Conservation (phyloP, 2,113 vertebrate species). For the Himantopus leucocephalus region DNA sequence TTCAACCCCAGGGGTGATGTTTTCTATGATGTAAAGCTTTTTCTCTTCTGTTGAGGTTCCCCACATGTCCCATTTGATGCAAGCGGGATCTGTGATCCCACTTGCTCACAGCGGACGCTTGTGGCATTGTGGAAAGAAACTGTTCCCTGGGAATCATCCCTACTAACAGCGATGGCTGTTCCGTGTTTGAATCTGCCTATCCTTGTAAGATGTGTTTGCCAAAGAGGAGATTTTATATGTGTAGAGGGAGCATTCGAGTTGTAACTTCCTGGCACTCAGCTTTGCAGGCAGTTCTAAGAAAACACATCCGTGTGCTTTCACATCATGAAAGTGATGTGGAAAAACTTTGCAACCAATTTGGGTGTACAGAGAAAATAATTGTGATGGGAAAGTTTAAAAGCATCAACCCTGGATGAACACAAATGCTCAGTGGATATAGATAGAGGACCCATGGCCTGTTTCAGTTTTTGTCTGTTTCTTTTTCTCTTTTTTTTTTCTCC, state of each 20-base stretch:
- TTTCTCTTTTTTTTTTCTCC: neutral
- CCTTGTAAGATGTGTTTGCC: conserved; percentile 35
- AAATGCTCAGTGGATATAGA: neutral
- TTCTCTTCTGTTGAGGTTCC: neutral
- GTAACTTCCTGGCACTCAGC: conserved; percentile 28
- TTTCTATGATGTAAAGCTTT: conserved; percentile 16
- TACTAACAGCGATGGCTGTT: neutral
- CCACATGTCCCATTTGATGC: neutral
- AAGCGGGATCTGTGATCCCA: neutral
- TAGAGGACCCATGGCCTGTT: neutral
- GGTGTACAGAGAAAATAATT: neutral
- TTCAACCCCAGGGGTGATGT: neutral
- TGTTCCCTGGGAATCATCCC: conserved; percentile 16
- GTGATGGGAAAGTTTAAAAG: neutral
- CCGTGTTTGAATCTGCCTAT: neutral
- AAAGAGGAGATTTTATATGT: conserved; percentile 32
- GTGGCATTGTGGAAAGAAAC: neutral
- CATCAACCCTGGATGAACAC: neutral
- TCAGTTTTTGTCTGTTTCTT: neutral
- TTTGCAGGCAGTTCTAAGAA: conserved; percentile 24
- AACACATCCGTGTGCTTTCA: neutral
- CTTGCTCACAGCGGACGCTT: neutral
- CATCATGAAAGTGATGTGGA: neutral
- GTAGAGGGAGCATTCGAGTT: neutral
- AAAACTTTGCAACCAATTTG: conserved; percentile 15